Conservation (phyloP, 2,113 vertebrate species). For the Orientallactaga bullata region DNA sequence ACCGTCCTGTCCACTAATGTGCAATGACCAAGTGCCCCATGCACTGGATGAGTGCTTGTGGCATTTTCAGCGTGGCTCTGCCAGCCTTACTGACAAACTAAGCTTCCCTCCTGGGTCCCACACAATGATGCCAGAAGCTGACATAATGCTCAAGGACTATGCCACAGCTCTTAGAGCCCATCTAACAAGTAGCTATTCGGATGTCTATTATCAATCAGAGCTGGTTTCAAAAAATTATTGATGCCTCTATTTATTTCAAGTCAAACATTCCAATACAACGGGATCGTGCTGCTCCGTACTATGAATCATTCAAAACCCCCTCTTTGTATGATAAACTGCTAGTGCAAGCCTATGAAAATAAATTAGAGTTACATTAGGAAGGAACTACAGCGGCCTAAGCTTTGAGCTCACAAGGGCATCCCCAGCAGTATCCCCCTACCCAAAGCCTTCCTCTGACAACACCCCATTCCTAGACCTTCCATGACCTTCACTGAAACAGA, state of each 20-base stretch:
- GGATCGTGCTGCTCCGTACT: not conserved
- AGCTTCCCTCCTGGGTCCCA: not conserved
- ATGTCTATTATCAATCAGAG: conserved; percentile 44
- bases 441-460: not conserved
- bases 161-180: not conserved
- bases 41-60: not conserved
- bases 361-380: not conserved
- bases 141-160: not conserved
- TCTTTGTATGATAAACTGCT: conserved; percentile 37
- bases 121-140: conserved; percentile 6
- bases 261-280: conserved; percentile 13
- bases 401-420: not conserved
- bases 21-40: not conserved
- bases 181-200: conserved; percentile 19
- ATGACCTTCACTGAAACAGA: not conserved
- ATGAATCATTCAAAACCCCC: conserved; percentile 32
- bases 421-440: not conserved
- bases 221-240: conserved; percentile 1
- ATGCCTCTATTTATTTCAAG: conserved; percentile 62
- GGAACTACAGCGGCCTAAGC: not conserved
- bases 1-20: not conserved
- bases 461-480: not conserved
- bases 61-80: not conserved
- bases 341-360: conserved; percentile 15
- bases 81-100: not conserved